Base-by-base conservation (phyloP, 2,797 vertebrate genomes). In the Heliangelus exortis region DNA sequence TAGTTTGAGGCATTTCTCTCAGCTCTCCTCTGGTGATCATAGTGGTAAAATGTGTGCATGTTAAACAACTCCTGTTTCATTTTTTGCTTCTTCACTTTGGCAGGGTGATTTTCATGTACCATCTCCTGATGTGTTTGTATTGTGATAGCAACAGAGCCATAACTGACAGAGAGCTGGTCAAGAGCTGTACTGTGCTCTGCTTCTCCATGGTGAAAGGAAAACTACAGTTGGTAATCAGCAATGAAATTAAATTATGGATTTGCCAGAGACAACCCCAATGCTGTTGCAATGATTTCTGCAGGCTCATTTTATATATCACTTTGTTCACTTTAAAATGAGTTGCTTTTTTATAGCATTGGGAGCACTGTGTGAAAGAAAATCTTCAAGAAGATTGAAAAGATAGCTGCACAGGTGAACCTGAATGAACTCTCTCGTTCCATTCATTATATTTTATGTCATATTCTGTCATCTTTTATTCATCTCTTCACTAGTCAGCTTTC, bases 91-190 rank as follows among this genome's bases (percentile, higher is more conserved):
- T 25, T 43, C 21, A 17, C 4, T 66, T 73, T 19, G 57, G 50
- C 28, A 41, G 45, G 45, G 15, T 15, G 33, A 10, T 57, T 71
- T 85, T 73, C 1, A 0, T 10, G 15, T 39, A 7, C n/a, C 0
- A 0, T 50, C 16, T 90, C 43, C 65, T 47, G 13, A 4, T 1
- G 1, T 5, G 10, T 67, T 84, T 53, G 45, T 47, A 18, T 19
- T 0, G 0, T 66, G 65, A 33, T 9, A 41, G 7, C 6, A 4
- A 45, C 23, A 34, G 76, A 69, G 12, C 50, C 9, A 0, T 41
- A 61, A 55, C 11, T 68, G 77, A 33, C 28, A 21, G 33, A 59
- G 50, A 23, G 20, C 1, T 36, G 36, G 29, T 36, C 0, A 2
- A 67, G 72, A 65, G 6, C 50, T 21, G 17, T 66, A 45, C 45